These are phyloP conservation scores for Theristicus caerulescens DNA, from an alignment of 2,113 vertebrate genomes.

Conservation along the genomic window DNA sequence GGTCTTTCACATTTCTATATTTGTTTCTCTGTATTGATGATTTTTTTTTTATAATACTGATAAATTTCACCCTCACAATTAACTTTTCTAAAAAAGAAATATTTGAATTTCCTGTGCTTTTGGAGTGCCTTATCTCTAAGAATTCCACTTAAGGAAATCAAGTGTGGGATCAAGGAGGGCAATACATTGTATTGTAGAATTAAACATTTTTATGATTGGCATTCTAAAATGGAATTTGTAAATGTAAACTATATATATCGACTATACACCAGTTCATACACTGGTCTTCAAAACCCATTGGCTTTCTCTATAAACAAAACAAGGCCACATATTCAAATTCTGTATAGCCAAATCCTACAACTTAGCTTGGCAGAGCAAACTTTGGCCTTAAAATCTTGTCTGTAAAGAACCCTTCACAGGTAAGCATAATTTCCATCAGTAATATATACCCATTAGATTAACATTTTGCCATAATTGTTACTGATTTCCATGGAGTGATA, in stretches of 20 bases:
- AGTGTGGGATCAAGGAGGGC: background rate
- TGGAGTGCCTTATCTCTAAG: background rate
- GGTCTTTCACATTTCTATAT: background rate
- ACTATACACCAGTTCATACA: background rate
- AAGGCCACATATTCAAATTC: background rate
- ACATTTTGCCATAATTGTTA: background rate
- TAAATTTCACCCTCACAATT: background rate
- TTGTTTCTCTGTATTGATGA: background rate
- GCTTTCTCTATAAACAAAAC: background rate
- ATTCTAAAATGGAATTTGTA: background rate
- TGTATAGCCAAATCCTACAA: background rate
- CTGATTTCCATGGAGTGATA: background rate
- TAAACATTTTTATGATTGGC: background rate
- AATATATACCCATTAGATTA: background rate
- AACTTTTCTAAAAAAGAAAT: background rate
- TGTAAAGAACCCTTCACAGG: background rate
- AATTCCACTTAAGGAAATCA: background rate
- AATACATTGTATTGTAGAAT: background rate
- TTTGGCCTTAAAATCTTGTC: background rate
- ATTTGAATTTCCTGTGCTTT: background rate
- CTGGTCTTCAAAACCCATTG: background rate
- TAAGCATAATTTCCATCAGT: background rate
- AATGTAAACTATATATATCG: background rate
- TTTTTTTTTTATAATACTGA: background rate
- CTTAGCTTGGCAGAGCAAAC: background rate